phyloP scores from a whole-genome alignment of 2,113 vertebrate genomes.

The Actinemys pallida region DNA sequence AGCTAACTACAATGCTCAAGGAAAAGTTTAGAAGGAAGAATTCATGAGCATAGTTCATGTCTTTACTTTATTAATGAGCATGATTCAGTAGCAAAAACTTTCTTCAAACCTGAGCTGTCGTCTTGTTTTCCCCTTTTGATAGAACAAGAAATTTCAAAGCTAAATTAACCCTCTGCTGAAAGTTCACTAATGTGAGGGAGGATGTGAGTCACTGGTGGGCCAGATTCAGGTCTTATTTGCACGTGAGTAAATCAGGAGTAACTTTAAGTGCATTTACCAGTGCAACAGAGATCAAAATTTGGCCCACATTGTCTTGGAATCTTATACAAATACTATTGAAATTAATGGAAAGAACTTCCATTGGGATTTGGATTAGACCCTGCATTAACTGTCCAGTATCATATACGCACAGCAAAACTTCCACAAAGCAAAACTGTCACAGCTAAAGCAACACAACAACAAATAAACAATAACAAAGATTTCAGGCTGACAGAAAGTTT shows the following conservation, averaged over 20 bases:
- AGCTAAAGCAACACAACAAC: not conserved
- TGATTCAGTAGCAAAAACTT: not conserved
- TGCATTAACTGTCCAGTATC: not conserved
- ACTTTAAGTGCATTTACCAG: not conserved
- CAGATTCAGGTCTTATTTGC: not conserved
- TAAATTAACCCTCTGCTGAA: not conserved
- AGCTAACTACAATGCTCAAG: not conserved
- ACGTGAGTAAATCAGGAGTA: not conserved
- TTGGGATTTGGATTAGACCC: not conserved
- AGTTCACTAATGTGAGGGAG: not conserved
- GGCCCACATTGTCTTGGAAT: not conserved
- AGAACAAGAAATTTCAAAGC: not conserved
- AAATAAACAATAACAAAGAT: not conserved
- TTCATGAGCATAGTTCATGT: not conserved
- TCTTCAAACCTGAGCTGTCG: not conserved
- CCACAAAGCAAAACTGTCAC: not conserved
- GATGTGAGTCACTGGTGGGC: not conserved
- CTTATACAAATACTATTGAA: not conserved
- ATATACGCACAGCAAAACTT: not conserved
- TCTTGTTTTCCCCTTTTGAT: not conserved
- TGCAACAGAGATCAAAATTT: not conserved
- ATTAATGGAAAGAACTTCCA: not conserved
- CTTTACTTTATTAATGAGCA: constrained; percentile 1
- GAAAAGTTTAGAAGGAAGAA: constrained; percentile 13
- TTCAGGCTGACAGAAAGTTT: not conserved